A percentile compares a stretch with the other conserved stretches of the same genome.
Evolutionary conservation across 2,113 vertebrate species (phyloP).

Genomic region (Candoia aspera): DNA sequence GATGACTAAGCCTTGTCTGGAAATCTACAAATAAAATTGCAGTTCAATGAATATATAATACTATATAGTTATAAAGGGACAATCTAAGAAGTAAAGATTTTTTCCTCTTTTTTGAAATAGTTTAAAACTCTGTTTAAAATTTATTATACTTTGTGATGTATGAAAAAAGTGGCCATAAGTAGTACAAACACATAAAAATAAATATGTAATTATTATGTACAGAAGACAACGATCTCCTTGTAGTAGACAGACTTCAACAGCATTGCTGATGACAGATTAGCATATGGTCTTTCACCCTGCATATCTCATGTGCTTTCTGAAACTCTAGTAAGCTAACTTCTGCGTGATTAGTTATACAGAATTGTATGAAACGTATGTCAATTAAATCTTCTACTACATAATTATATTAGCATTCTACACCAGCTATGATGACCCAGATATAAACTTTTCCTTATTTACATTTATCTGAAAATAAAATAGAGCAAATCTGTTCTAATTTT

Average conservation of each 20-base stretch:
- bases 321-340: background rate
- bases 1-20: conserved; percentile 86
- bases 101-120: background rate
- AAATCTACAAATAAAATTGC: conserved; percentile 78
- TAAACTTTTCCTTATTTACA: background rate
- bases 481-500: background rate
- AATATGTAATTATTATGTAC: background rate
- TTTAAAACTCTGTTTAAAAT: background rate
- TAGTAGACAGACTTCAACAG: background rate
- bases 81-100: background rate
- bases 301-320: background rate
- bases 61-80: background rate
- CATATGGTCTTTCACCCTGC: background rate
- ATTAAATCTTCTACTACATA: background rate
- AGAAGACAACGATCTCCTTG: background rate
- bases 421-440: background rate
- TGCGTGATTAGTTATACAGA: too few species aligned
- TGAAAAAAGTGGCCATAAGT: background rate
- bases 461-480: background rate
- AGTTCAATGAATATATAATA: background rate
- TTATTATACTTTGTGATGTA: background rate
- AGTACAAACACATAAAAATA: background rate
- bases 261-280: background rate
- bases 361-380: background rate
- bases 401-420: background rate